Conservation (phyloP, 2,797 vertebrate species). For the Ctenopoma multispine region DNA sequence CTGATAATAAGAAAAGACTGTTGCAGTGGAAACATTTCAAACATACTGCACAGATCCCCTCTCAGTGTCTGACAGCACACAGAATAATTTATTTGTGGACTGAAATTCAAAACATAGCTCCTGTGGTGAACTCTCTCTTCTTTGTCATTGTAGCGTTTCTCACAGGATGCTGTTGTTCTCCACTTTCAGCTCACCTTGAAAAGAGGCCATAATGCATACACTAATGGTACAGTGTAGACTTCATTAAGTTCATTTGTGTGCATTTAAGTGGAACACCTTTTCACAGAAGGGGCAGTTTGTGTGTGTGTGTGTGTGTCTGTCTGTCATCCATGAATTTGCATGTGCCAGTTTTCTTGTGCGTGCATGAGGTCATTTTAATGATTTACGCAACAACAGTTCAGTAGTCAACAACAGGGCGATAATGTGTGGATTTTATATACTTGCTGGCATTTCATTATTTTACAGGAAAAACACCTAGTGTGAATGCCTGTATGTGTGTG, state of each 20-base stretch:
- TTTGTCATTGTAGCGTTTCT: slow-evolving; percentile 43
- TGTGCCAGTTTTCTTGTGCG: slow-evolving; percentile 31
- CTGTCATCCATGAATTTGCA: slow-evolving; percentile 21
- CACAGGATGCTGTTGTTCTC: slow-evolving; percentile 52
- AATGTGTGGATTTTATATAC: slow-evolving; percentile 18
- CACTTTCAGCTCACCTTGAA: slow-evolving; percentile 71
- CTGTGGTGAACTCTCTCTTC: slow-evolving; percentile 40
- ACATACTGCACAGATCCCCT: slow-evolving; percentile 30
- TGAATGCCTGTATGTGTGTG: background rate
- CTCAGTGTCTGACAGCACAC: slow-evolving; percentile 41
- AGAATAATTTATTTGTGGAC: slow-evolving; percentile 46
- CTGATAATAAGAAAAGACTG: slow-evolving; percentile 20
- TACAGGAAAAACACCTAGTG: slow-evolving; percentile 1
- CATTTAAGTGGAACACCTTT: slow-evolving; percentile 57
- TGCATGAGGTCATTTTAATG: slow-evolving; percentile 51
- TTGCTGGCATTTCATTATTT: slow-evolving; percentile 7
- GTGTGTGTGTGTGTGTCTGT: slow-evolving; percentile 7
- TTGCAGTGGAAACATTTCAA: slow-evolving; percentile 49
- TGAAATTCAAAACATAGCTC: slow-evolving; percentile 34
- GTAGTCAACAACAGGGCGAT: slow-evolving; percentile 15
- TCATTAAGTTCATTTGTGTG: slow-evolving; percentile 59
- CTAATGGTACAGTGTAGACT: slow-evolving; percentile 55
- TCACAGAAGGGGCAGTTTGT: slow-evolving; percentile 36
- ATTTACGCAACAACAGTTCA: slow-evolving; percentile 49
- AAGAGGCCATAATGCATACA: slow-evolving; percentile 65